A percentile compares a stretch with the other conserved stretches of the same genome.
Conservation (phyloP, 2,888 invertebrate species). For the Scrobipalpa atriplicella region DNA sequence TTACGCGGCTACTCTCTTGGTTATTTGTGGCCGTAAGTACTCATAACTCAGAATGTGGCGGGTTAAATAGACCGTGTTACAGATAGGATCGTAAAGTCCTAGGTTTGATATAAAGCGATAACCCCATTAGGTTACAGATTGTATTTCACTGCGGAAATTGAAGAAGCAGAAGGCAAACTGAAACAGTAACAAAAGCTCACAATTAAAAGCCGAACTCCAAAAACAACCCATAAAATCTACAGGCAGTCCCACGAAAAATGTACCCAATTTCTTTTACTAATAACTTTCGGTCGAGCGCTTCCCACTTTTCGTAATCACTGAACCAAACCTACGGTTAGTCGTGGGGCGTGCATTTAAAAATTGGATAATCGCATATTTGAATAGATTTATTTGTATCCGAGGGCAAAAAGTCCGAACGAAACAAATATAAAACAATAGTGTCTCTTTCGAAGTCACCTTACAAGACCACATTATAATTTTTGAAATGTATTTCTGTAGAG, state of each 20-base stretch:
- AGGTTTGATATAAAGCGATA: neutral
- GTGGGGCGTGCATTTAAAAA: slow-evolving; percentile 36
- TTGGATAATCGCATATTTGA: slow-evolving; percentile 40
- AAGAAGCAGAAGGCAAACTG: neutral
- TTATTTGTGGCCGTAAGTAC: slow-evolving; percentile 9
- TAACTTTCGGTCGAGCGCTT: slow-evolving; percentile 25
- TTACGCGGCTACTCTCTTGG: slow-evolving; percentile 29
- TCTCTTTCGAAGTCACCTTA: slow-evolving; percentile 31
- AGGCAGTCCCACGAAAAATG: neutral
- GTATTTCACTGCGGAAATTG: neutral
- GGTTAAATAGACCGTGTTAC: neutral
- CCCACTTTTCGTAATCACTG: slow-evolving; percentile 31
- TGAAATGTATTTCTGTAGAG: slow-evolving; percentile 43
- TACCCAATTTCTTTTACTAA: slow-evolving; percentile 17
- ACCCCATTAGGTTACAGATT: neutral
- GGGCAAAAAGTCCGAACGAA: slow-evolving; percentile 39
- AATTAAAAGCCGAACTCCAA: neutral
- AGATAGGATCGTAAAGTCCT: slow-evolving; percentile 3
- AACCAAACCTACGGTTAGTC: slow-evolving; percentile 23
- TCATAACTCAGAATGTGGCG: slow-evolving; percentile 15
- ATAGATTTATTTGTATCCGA: slow-evolving; percentile 36
- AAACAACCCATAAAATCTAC: neutral
- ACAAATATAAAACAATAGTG: slow-evolving; percentile 35
- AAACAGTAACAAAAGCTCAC: neutral
- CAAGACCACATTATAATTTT: slow-evolving; percentile 50